phyloP scores from a whole-genome alignment of 2,888 invertebrate genomes.

The Scrobipalpa costella region DNA sequence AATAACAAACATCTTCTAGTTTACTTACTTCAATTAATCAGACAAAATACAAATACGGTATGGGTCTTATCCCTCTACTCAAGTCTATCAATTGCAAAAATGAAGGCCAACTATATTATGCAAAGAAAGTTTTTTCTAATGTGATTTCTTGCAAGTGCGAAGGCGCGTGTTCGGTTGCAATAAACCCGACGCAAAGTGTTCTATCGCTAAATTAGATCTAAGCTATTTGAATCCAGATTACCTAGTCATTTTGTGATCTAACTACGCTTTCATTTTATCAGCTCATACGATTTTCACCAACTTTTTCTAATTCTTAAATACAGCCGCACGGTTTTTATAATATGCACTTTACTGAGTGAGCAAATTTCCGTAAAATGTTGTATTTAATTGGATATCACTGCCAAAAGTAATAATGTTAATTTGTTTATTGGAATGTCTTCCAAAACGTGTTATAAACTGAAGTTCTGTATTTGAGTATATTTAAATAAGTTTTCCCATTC shows the following conservation, averaged over 20 bases:
- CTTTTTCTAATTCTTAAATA: neutral
- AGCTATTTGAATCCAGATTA: slow-evolving; percentile 19
- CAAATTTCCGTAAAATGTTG: neutral
- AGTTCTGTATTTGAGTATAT: neutral
- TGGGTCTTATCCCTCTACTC: no score
- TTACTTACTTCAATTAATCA: neutral
- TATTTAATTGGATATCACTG: slow-evolving; percentile 18
- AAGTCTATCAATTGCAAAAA: neutral
- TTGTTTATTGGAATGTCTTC: slow-evolving; percentile 12
- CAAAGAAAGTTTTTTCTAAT: neutral
- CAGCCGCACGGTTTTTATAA: neutral
- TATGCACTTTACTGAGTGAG: neutral
- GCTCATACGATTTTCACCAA: neutral
- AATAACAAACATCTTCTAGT: neutral
- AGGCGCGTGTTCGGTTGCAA: slow-evolving; percentile 15
- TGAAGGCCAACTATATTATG: neutral
- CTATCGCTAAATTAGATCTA: slow-evolving; percentile 21
- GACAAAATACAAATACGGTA: neutral
- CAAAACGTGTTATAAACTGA: neutral
- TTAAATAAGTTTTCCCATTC: neutral
- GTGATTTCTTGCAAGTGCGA: slow-evolving; percentile 2
- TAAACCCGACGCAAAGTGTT: slow-evolving; percentile 13
- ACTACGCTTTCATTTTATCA: slow-evolving; percentile 19
- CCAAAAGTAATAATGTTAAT: slow-evolving; percentile 8
- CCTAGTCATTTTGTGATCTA: slow-evolving; percentile 23